phyloP scores from a whole-genome alignment of 2,888 invertebrate genomes.

The Hartigia nigra region DNA sequence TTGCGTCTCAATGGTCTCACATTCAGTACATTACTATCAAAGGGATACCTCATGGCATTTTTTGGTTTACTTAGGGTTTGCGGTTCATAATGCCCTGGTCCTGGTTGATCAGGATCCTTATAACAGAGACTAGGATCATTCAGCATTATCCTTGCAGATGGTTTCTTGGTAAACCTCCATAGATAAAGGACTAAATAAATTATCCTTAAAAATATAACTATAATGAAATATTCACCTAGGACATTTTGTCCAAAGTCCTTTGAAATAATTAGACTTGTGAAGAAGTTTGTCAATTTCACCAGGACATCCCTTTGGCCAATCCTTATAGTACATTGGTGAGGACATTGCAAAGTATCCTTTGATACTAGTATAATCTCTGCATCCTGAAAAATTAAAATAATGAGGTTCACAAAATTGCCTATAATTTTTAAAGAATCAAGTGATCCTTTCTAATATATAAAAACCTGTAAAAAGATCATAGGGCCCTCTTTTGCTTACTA shows the following conservation, averaged over 20 bases:
- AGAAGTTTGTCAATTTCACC: constrained; percentile 30
- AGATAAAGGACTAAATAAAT: neutral
- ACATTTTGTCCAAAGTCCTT: constrained; percentile 35
- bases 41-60: constrained; percentile 17
- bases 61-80: constrained; percentile 9
- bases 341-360: constrained; percentile 11
- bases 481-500: constrained; percentile 39
- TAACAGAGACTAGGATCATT: constrained; percentile 68
- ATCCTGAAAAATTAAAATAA: neutral
- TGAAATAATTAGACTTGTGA: constrained; percentile 37
- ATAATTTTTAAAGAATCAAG: neutral
- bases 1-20: constrained; percentile 16
- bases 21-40: constrained; percentile 27
- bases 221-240: constrained; percentile 32
- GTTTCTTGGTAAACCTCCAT: constrained; percentile 57
- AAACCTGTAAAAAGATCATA: constrained; percentile 46
- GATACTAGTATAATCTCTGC: constrained; percentile 5
- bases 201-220: constrained; percentile 5
- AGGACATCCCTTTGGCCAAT: constrained; percentile 37
- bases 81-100: constrained; percentile 67
- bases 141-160: constrained; percentile 67
- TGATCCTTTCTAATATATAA: neutral
- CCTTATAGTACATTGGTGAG: neutral
- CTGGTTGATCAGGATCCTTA: constrained; percentile 68
- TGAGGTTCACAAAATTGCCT: neutral